Evolutionary conservation across 2,888 invertebrate genomes (phyloP), one percentile per base, ranked within the genome.

Genomic region (Trilocha varians): DNA sequence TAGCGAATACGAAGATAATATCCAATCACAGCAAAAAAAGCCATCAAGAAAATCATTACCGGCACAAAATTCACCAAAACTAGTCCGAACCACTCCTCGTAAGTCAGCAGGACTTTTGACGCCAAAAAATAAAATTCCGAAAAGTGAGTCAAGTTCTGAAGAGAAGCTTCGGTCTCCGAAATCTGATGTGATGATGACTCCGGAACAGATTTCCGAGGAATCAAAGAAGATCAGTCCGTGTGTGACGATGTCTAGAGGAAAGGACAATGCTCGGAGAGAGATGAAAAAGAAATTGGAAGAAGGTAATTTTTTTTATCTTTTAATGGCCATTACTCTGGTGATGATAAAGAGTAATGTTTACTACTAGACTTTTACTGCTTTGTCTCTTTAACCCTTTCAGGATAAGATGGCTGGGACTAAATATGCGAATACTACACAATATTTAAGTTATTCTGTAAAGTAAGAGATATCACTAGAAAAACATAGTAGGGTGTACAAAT

Each of bases 211-310:
- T n/a, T 41, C 40, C 0, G 65, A 68, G 5, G 64, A 65, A 39
- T 57, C 56, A 1, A 63, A 59, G 32, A 82, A 73, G 40, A 69
- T 85, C 0, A 88, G 88, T 46, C 90, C 90, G 0, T 88, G 83
- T 60, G 85, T 91, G 1, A 89, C 89, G 1, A 56, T 87, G 40
- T 88, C 88, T 1, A 67, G 90, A 15, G 91, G 90, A 0, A 91
- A 91, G 51, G 77, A 70, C 1, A 89, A 87, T 50, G 88, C 88
- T 0, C 72, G 89, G 25, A 86, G 75, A 37, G 91, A 91, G 54
- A 87, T 75, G 83, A 76, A 69, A 39, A 62, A 70, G 49, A 86
- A 83, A 53, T 48, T 78, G n/a, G 52, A 65, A 36, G 78, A 79
- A 55, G 86, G 85, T 85, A 61, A 46, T 43, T 32, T 34, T 25